A percentile compares a stretch with the other conserved stretches of the same genome.
Evolutionary conservation across 2,113 vertebrate genomes (phyloP).

Genomic region (Engraulis encrasicolus): DNA sequence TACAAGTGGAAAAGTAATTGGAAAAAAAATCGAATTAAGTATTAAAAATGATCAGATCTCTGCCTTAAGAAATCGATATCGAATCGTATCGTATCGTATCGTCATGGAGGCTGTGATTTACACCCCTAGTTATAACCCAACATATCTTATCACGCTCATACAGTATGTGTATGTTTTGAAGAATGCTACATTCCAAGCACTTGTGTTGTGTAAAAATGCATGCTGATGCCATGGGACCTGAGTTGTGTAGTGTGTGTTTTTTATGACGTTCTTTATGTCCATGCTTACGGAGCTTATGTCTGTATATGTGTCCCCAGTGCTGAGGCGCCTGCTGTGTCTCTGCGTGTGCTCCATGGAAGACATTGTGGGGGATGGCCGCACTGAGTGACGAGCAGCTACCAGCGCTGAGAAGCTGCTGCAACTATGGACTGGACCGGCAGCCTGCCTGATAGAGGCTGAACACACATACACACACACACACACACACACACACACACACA

Average conservation of each 20-base stretch:
- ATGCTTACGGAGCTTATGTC: not conserved
- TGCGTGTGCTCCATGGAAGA: slow-evolving; percentile 24
- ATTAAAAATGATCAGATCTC: too few relatives aligned
- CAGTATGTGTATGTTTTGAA: too few relatives aligned
- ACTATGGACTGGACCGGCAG: slow-evolving; percentile 33
- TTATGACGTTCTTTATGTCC: not conserved
- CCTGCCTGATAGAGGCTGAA: slow-evolving; percentile 27
- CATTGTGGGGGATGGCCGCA: slow-evolving; percentile 14
- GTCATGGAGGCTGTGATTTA: too few relatives aligned
- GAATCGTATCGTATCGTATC: too few relatives aligned
- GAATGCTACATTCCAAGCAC: too few relatives aligned
- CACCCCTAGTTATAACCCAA: too few relatives aligned
- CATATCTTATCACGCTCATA: too few relatives aligned
- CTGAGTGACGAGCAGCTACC: not conserved
- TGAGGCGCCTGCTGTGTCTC: not conserved
- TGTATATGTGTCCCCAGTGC: not conserved
- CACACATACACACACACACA: not conserved
- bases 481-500: slow-evolving; percentile 16
- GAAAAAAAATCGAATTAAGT: too few relatives aligned
- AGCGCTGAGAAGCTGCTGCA: not conserved
- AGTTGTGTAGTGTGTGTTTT: not conserved
- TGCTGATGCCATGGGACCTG: too few relatives aligned
- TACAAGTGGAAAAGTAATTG: too few relatives aligned
- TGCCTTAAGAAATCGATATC: too few relatives aligned
- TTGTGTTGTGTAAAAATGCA: too few relatives aligned